These are phyloP conservation scores for Oscheius sp. DNA, from an alignment of 2,888 invertebrate genomes.

Conservation along the genomic window DNA sequence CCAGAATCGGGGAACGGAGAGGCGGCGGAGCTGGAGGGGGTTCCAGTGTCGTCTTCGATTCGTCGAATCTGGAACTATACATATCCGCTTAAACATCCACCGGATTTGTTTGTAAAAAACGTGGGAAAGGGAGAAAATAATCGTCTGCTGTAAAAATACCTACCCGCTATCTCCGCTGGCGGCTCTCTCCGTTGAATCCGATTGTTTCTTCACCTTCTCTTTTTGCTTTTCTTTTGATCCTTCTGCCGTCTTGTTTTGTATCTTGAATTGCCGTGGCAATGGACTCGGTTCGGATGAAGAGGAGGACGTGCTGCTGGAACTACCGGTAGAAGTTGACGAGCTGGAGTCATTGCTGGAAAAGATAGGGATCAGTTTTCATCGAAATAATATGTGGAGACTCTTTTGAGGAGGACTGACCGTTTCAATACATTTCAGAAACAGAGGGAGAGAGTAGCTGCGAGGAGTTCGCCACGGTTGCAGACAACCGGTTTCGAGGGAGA, in stretches of 20 bases:
- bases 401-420: not conserved
- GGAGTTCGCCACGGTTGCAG: not conserved
- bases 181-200: conserved; percentile 11
- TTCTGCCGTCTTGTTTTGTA: not conserved
- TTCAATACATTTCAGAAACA: not conserved
- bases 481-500: conserved; percentile 14
- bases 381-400: too few species aligned
- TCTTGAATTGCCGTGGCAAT: not conserved
- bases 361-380: too few species aligned
- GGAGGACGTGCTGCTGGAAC: not conserved
- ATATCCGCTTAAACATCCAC: not conserved
- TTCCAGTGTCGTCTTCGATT: conserved; percentile 11
- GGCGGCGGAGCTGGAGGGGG: conserved; percentile 27
- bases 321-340: not conserved
- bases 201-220: not conserved
- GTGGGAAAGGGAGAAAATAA: not conserved
- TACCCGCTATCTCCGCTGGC: conserved; percentile 27
- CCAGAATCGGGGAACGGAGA: not conserved
- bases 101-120: not conserved
- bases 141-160: not conserved
- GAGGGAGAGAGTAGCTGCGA: not conserved
- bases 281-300: not conserved
- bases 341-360: not conserved
- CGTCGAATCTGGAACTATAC: conserved; percentile 14
- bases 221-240: too few species aligned